Conservation (phyloP, 1,140 invertebrate genomes). For the Drosophila micromelanica region DNA sequence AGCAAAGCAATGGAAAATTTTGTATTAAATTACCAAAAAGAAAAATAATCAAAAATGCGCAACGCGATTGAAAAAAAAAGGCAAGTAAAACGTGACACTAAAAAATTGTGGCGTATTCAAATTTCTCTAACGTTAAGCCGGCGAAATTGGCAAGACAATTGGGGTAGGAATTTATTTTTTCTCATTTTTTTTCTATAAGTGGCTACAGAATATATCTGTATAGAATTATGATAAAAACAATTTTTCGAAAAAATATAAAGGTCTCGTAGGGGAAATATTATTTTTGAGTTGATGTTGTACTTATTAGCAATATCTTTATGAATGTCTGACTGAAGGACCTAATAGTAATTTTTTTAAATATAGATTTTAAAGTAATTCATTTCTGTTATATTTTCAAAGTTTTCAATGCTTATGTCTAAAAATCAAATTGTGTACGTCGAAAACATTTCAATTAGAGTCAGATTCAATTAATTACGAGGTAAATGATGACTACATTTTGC, state of each 20-base stretch:
- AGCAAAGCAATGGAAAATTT: conserved; percentile 51
- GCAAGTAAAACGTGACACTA: conserved; percentile 70
- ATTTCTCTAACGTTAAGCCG: conserved; percentile 50
- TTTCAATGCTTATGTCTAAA: too few relatives aligned
- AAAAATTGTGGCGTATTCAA: conserved; percentile 68
- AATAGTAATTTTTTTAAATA: too few relatives aligned
- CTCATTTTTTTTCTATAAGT: conserved; percentile 11
- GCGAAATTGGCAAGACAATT: conserved; percentile 30
- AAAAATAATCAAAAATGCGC: conserved; percentile 68
- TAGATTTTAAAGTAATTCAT: too few relatives aligned
- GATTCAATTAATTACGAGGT: conserved; percentile 73
- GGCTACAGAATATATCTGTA: conserved; percentile 15
- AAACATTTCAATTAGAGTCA: conserved; percentile 76
- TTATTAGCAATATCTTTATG: too few relatives aligned
- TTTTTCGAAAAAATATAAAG: neutral
- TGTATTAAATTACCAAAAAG: conserved; percentile 73
- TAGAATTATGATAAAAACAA: conserved; percentile 21
- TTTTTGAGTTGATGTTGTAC: too few relatives aligned
- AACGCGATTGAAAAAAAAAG: conserved; percentile 50
- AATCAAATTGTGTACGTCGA: neutral
- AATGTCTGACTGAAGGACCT: too few relatives aligned
- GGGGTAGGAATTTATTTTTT: conserved; percentile 25
- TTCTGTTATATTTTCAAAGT: too few relatives aligned
- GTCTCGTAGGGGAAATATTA: neutral
- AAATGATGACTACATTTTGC: conserved; percentile 49